A percentile compares a stretch with the other conserved stretches of the same genome.
phyloP scores from a whole-genome alignment of 2,888 invertebrate species.

The Agrotis puta region DNA sequence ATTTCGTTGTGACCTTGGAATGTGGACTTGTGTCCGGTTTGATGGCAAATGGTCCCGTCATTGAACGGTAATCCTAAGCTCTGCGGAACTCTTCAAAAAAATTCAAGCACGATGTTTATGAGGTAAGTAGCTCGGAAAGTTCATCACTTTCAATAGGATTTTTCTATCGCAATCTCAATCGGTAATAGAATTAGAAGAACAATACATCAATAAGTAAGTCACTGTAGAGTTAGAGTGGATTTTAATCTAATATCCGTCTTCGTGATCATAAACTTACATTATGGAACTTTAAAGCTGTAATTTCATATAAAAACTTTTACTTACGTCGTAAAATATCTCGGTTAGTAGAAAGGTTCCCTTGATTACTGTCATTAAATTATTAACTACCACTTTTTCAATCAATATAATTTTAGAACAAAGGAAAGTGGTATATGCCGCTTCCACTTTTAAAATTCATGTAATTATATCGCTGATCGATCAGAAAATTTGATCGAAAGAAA shows the following conservation, averaged over 20 bases:
- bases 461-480: conserved; percentile 22
- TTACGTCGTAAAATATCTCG: conserved; percentile 47
- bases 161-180: conserved; percentile 33
- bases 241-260: conserved; percentile 49
- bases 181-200: conserved; percentile 52
- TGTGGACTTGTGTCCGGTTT: too few species aligned
- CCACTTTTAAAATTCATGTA: conserved; percentile 6
- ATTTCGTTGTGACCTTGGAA: too few species aligned
- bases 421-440: conserved; percentile 38
- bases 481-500: conserved; percentile 20
- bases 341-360: conserved; percentile 47
- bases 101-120: too few species aligned
- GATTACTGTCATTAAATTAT: conserved; percentile 56
- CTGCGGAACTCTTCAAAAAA: too few species aligned
- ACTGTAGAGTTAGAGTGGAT: conserved; percentile 42
- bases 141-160: conserved; percentile 17
- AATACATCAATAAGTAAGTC: conserved; percentile 45
- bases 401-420: conserved; percentile 49
- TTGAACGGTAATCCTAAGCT: too few species aligned
- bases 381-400: conserved; percentile 47
- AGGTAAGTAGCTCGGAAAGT: too few species aligned
- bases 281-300: conserved; percentile 45
- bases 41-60: too few species aligned
- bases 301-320: conserved; percentile 64
- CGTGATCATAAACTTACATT: conserved; percentile 53